phyloP scores from a whole-genome alignment of 2,888 invertebrate genomes.

The Eucriotettix oculatus region DNA sequence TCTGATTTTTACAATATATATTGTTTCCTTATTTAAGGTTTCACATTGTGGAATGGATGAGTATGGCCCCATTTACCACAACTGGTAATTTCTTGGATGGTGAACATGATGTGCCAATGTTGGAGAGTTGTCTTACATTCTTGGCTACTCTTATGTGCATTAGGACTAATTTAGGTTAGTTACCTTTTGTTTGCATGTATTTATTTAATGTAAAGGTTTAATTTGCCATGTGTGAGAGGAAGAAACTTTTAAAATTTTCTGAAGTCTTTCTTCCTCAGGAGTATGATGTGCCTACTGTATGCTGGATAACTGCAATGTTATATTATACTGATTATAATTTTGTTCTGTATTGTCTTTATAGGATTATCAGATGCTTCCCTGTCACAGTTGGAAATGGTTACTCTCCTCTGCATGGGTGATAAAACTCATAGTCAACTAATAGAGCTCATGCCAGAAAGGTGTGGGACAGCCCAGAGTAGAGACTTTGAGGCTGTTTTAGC shows the following conservation, averaged over 20 bases:
- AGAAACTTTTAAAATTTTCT: no score
- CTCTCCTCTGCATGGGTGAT: conserved; percentile 81
- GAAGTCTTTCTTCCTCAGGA: no score
- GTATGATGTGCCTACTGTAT: no score
- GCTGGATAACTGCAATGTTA: no score
- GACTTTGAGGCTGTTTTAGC: conserved; percentile 76
- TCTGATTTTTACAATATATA: no score
- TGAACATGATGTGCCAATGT: conserved; percentile 76
- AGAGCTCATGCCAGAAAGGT: conserved; percentile 90
- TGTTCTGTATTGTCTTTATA: conserved; percentile 15
- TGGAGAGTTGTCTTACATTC: conserved; percentile 84
- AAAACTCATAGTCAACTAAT: conserved; percentile 91
- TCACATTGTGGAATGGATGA: conserved; percentile 74
- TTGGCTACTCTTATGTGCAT: conserved; percentile 76
- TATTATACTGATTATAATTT: not conserved
- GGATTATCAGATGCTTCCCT: conserved; percentile 43
- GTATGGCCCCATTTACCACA: conserved; percentile 49
- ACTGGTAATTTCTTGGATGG: conserved; percentile 46
- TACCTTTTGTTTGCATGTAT: no score
- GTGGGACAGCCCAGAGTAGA: conserved; percentile 76
- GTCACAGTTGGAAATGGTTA: conserved; percentile 81
- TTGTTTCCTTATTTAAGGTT: conserved; percentile 37
- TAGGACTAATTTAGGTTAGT: conserved; percentile 67
- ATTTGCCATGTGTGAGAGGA: no score
- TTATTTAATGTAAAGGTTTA: no score